Base-by-base conservation (phyloP, 2,113 vertebrate genomes). In the Aspidoscelis tigris region DNA sequence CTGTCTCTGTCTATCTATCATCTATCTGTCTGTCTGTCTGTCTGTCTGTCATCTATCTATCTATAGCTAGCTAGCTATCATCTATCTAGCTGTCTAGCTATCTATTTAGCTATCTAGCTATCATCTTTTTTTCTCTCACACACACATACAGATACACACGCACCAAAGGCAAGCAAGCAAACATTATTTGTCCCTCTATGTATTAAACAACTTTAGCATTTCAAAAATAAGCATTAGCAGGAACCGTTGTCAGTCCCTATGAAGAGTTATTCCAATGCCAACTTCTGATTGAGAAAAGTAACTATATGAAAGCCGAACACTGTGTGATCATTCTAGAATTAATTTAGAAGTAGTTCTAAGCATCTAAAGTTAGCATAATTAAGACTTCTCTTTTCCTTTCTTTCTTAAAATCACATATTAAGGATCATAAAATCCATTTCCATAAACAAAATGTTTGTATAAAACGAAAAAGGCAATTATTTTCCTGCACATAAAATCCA, bases 391-490 rank as follows among this genome's bases (percentile, higher is more conserved):
- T 87, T 84, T 84, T 88, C 22, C n/a, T n/a, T 84, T 7, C 78
- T 76, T 82, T 75, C 90, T 84, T 82, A 83, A 24, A 77, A 85
- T 91, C 81, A 82, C 82, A 85, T 83, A 78, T 84, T 84, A 92
- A 88, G 85, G 85, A 90, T 91, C 84, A 90, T 91, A 3, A 87
- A 85, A 71, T 91, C 83, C 86, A 8, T 89, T 96, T 92, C 91
- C 77, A 93, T 94, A 95, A 93, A 87, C 74, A 94, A 95, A 92
- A 93, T 91, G 78, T 86, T 86, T 93, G 79, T 58, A 58, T 86
- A 94, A 90, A 92, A 93, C 84, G 33, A 93, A 93, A 95, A 96
- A 89, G 87, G 93, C 92, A 95, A 95, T 97, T 98, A 97, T 94
- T 93, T 96, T 79, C 92, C 91, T 44, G 83, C 90, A 88, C 93